Base-by-base conservation (phyloP, 2,888 invertebrate species). In the Ophioninae sp. region DNA sequence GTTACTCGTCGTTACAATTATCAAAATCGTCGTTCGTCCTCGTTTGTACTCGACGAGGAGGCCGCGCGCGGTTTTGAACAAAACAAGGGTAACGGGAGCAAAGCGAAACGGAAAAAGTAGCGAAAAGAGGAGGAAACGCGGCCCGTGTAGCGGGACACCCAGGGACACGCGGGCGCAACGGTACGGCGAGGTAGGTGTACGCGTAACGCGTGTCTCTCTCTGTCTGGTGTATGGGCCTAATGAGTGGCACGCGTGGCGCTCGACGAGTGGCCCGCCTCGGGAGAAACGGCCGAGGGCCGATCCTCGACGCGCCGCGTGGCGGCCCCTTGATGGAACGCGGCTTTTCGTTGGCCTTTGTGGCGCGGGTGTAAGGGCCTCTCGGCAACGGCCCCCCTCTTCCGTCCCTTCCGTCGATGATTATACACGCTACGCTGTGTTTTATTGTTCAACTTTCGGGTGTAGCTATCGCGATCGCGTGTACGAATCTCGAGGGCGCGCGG, bases 351-450 rank as follows among this genome's bases (percentile, higher is more conserved):
- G 90, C 88, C 88, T 92, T 92, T 92, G 91, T 91, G 91, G 79
- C 74, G 84, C 74, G 50, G 69, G 83, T 64, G 70, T 88, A 69
- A 75, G 81, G 50, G 39, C 68, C 56, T 30, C 20, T 56, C 68
- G 3, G 88, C 89, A 88, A 87, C 88, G 90, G n/a, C 13, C 50
- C 50, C n/a, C n/a, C n/a, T n/a, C 13, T 50, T 91, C 21, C 50
- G 23, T 91, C 23, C 50, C 13, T 50, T 91, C 21, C 50, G 23
- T 91, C 23, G 67, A 90, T 91, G 91, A 92, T 93, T 93, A 92
- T 92, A 92, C 92, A 92, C 92, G 92, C 91, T 88, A 91, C 89
- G 88, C 91, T 92, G 92, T 91, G 91, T 92, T 93, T 93, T 93
- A 93, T 92, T 90, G 90, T 89, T 83, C 84, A 76, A 75, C 56